Conservation (phyloP, 2,797 vertebrate species). For the Micrastur ruficollis region DNA sequence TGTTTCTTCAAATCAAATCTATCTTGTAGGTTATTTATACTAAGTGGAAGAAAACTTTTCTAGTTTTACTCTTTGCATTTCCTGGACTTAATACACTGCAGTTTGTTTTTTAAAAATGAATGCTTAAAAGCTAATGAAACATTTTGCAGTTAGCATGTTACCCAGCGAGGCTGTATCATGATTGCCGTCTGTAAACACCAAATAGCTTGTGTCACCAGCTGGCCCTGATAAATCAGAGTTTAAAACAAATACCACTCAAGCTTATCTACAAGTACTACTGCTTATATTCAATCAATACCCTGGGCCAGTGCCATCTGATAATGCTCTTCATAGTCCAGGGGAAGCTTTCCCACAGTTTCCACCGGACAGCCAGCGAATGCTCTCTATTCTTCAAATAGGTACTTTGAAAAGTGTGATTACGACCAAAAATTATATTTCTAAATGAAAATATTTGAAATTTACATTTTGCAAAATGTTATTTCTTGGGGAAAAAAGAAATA, state of each 20-base stretch:
- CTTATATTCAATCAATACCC: neutral
- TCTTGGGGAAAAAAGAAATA: too few relatives aligned
- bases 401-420: neutral
- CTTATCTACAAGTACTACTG: neutral
- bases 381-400: neutral
- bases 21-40: neutral
- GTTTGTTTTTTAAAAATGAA: neutral
- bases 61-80: neutral
- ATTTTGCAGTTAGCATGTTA: neutral
- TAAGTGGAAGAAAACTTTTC: neutral
- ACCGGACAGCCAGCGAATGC: accelerated
- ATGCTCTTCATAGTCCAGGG: neutral
- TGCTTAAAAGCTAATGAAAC: neutral
- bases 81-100: neutral
- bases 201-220: neutral
- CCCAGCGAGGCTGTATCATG: neutral
- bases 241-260: neutral
- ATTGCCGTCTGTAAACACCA: neutral
- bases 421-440: neutral
- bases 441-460: neutral
- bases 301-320: neutral
- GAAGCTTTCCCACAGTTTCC: neutral
- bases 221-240: neutral
- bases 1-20: neutral
- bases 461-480: neutral